Evolutionary conservation across 2,113 vertebrate species (phyloP), one percentile per base, ranked within the genome.

Genomic region (Mohoua ochrocephala): DNA sequence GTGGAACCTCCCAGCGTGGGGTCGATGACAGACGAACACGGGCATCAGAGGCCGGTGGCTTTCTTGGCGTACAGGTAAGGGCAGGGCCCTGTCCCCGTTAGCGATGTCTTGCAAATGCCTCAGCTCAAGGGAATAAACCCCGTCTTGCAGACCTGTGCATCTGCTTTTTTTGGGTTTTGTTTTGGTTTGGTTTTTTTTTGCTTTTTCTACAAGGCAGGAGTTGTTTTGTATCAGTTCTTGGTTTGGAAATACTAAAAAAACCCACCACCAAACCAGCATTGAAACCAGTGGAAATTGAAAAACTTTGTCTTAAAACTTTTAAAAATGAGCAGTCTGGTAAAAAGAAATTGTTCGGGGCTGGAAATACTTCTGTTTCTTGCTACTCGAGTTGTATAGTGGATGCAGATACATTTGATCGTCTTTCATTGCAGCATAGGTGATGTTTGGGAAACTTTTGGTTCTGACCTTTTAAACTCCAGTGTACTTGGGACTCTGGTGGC

Each of bases 1-100:
- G 99, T 99, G n/a, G 99, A 99, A 33, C 99, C 99, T 31, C 99
- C 99, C 7, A 99, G 99, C 88, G 99, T 99, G 52, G 99, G 99
- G 23, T 99, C 99, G 15, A 99, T 99, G 99, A 99, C 99, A 11
- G 99, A 99, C 77, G 99, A 99, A 11, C 99, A 99, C 6, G 99
- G 99, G 27, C 99, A 99, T 87, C 99, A 99, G 98, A 98, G 99
- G 71, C 99, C 99, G 11, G 99, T 99, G 37, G 99, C 99, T 35
- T 99, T 99, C 91, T 91, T 99, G 98, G 99, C 99, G 0, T 99
- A 99, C 98, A 99, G 99, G 99, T 99, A 89, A 84, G 84, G 87
- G 74, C 52, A 15, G 78, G 33, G 24, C 10, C 24, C 24, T 28
- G 49, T 26, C 23, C 17, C 26, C 2, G 0, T 21, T 2, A 8